Percentiles rank a stretch among this genome's conserved stretches.
Evolutionary conservation across 2,888 invertebrate genomes (phyloP).

Genomic region (Epistrophe eligans): DNA sequence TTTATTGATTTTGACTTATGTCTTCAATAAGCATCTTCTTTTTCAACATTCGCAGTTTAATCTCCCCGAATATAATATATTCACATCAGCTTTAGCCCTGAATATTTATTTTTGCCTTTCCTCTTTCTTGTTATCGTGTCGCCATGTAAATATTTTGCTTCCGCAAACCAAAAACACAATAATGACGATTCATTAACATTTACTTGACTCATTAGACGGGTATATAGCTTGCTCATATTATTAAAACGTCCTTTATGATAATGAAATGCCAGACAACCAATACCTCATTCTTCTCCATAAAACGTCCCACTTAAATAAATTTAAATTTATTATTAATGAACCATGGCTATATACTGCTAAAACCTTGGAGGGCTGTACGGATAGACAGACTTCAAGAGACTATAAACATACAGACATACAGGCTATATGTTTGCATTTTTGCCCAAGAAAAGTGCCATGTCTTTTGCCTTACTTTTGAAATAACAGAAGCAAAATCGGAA

Average conservation of each 20-base stretch:
- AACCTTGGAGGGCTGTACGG: background rate
- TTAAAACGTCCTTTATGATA: background rate
- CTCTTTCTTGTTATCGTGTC: background rate
- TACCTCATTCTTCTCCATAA: background rate
- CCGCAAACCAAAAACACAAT: background rate
- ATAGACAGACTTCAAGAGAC: background rate
- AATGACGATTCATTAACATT: background rate
- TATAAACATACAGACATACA: too few species aligned
- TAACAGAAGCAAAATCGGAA: background rate
- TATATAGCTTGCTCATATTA: background rate
- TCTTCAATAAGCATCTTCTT: too few species aligned
- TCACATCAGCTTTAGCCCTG: too few species aligned
- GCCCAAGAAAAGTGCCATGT: background rate
- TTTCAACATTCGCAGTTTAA: too few species aligned
- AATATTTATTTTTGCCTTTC: too few species aligned
- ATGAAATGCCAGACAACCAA: constrained; percentile 1
- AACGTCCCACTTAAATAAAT: background rate
- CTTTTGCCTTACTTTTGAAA: background rate
- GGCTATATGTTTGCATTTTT: background rate
- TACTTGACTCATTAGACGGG: background rate
- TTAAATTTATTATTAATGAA: constrained; percentile 5
- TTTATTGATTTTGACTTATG: too few species aligned
- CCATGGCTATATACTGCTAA: background rate
- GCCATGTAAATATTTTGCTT: background rate
- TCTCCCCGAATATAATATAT: too few species aligned